Conservation (phyloP, 2,113 vertebrate genomes). For the Notarius lentiginosus region DNA sequence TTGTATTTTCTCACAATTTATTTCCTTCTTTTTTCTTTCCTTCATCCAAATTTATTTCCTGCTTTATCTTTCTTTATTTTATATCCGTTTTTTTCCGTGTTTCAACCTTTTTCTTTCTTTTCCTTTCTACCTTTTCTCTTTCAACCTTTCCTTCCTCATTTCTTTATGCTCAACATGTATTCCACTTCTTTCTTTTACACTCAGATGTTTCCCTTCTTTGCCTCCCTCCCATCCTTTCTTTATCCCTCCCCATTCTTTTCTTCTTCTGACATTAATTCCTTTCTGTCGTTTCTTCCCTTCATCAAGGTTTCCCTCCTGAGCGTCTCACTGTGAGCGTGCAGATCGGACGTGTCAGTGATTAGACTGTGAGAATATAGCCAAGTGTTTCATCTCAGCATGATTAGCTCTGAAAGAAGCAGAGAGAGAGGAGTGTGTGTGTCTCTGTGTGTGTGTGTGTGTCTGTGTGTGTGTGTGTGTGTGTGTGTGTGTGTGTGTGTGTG, state of each 20-base stretch:
- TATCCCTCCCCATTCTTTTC: too few relatives aligned
- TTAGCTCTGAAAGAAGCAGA: constrained; percentile 58
- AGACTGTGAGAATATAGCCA: constrained; percentile 36
- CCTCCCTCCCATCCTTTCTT: background rate
- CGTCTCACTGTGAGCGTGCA: background rate
- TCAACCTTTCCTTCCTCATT: too few relatives aligned
- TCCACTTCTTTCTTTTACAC: too few relatives aligned
- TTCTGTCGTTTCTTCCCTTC: too few relatives aligned
- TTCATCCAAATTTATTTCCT: background rate
- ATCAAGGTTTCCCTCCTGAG: background rate
- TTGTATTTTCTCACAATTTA: background rate
- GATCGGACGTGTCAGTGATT: constrained; percentile 6
- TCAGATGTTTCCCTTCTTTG: background rate
- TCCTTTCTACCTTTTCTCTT: background rate
- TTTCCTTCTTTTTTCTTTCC: background rate
- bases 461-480: constrained; percentile 42
- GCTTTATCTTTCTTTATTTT: background rate
- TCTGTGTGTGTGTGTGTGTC: constrained; percentile 1
- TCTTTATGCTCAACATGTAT: too few relatives aligned
- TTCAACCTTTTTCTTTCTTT: background rate
- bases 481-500: constrained; percentile 43
- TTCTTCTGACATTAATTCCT: background rate
- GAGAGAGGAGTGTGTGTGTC: constrained; percentile 54
- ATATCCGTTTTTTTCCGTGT: background rate
- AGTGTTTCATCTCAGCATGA: constrained; percentile 52